Evolutionary conservation across 2,113 vertebrate species (phyloP), one percentile per base, ranked within the genome.

Genomic region (Lycaon pictus): DNA sequence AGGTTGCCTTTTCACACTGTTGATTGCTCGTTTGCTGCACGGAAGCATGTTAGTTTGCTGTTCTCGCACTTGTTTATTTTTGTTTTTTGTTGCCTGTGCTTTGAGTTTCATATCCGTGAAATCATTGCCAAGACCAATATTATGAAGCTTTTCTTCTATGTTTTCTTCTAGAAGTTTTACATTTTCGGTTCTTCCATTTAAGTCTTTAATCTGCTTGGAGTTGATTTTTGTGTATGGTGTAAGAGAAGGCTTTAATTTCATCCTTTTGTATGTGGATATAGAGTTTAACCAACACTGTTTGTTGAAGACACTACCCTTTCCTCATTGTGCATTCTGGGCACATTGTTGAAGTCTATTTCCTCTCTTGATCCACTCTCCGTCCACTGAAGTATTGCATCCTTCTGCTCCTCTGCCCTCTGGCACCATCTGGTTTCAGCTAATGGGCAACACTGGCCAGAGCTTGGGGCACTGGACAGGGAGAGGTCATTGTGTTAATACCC

Each of bases 141-240:
- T 60, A 55, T 55, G 58, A 63, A 6, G 9, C 0, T 27, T 82
- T 76, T 51, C 27, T 13, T 58, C 56, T 56, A 7, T 69, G n/a
- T 95, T 76, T 89, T 89, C 67, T 83, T 79, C 82, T 80, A 92
- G 72, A 55, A 86, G 81, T 92, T 80, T 76, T 85, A 37, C 55
- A 32, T 55, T 71, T 80, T 80, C 10, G 12, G 10, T 62, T 86
- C 81, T 85, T 79, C 16, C 16, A 10, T 79, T 62, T 80, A 60
- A 51, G 11, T 79, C 8, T 3, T 84, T 77, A 12, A 67, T 85
- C 29, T 60, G 35, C 15, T 74, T 72, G 19, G 67, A 62, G 67
- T 35, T 55, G 55, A 15, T 63, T 94, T 55, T 48, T n/a, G 20
- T 37, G 32, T 17, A 6, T 71, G 77, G 43, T 63, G 2, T 72